Conservation (phyloP, 2,888 invertebrate genomes). For the Xiphydria camelus region DNA sequence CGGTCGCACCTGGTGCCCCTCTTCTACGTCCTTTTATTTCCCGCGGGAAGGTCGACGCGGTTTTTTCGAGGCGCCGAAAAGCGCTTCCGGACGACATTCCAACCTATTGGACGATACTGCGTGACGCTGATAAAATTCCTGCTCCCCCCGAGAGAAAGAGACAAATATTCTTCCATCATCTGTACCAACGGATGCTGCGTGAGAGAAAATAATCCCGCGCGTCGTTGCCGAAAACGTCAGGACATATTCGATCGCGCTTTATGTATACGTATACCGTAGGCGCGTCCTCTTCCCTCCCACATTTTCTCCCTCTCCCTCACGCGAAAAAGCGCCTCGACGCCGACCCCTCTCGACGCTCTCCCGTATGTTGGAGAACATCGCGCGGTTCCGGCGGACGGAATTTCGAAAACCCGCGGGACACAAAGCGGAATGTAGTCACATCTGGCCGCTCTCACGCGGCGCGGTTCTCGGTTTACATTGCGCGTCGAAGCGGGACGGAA, state of each 20-base stretch:
- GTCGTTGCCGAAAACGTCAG: no score
- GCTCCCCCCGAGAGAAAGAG: not conserved
- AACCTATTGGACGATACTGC: not conserved
- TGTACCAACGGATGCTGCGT: no score
- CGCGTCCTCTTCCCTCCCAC: no score
- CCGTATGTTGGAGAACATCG: slow-evolving; percentile 2
- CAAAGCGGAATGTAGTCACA: slow-evolving; percentile 49
- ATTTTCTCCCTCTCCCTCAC: not conserved
- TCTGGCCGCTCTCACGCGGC: slow-evolving; percentile 49
- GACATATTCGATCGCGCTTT: no score
- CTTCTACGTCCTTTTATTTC: no score
- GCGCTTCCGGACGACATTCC: not conserved
- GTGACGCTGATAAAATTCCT: not conserved
- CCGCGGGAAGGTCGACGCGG: no score
- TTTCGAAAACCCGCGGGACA: slow-evolving; percentile 51
- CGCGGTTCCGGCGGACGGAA: slow-evolving; percentile 30
- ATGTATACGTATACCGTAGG: no score
- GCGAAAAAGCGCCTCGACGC: not conserved
- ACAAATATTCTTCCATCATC: not conserved
- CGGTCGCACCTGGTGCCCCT: no score
- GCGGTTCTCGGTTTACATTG: slow-evolving; percentile 43
- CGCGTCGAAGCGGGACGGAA: slow-evolving; percentile 40
- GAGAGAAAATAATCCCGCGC: no score
- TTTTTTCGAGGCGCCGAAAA: not conserved
- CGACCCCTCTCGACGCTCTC: not conserved